Conservation (phyloP, 1,140 invertebrate species). For the Pollicipes pollicipes region DNA sequence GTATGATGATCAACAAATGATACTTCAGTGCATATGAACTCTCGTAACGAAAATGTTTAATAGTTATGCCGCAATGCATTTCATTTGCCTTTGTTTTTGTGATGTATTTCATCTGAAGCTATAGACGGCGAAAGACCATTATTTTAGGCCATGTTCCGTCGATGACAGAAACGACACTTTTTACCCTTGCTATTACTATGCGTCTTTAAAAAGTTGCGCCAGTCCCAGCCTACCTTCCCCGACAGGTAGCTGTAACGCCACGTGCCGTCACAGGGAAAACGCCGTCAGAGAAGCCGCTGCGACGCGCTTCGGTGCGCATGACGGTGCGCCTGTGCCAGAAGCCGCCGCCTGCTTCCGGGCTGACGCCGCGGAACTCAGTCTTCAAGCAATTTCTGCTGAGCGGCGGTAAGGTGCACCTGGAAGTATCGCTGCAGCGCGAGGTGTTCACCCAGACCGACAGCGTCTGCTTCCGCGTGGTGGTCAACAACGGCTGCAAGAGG, state of each 20-base stretch:
- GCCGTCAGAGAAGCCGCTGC: constrained; percentile 52
- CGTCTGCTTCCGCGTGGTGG: constrained; percentile 79
- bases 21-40: no score
- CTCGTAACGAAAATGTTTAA: no score
- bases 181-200: no score
- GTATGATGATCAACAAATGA: no score
- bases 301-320: constrained; percentile 59
- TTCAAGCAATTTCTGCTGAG: constrained; percentile 89
- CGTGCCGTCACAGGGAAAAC: constrained; percentile 39
- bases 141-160: no score
- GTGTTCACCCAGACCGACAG: constrained; percentile 90
- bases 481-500: constrained; percentile 95
- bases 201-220: no score
- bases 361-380: constrained; percentile 65
- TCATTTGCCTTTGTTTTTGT: no score
- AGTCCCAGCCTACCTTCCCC: no score
- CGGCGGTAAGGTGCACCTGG: constrained; percentile 63
- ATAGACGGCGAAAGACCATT: no score
- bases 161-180: no score
- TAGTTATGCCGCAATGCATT: no score
- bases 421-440: constrained; percentile 90
- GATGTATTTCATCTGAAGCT: no score
- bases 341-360: constrained; percentile 84
- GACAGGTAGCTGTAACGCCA: background rate
- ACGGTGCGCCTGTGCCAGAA: constrained; percentile 70